phyloP scores from a whole-genome alignment of 2,113 vertebrate species.

The Numida meleagris region DNA sequence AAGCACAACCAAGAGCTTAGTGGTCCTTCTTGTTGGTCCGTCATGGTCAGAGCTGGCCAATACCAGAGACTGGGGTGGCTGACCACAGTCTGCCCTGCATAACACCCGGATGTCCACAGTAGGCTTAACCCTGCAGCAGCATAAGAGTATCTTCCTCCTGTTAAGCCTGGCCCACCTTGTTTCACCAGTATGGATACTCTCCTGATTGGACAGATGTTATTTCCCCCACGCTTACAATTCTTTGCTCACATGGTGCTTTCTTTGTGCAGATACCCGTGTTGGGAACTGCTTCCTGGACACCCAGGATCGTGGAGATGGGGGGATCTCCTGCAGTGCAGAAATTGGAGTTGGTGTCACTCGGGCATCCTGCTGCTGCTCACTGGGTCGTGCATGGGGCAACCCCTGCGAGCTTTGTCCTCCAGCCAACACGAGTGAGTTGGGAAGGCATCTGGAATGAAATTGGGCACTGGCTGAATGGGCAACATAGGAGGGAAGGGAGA shows the following conservation, averaged over 20 bases:
- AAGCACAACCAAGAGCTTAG: background rate
- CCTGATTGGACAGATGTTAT: background rate
- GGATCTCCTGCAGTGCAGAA: constrained; percentile 89
- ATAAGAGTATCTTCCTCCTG: background rate
- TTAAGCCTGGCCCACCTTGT: background rate
- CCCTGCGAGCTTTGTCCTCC: constrained; percentile 91
- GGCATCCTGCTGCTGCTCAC: constrained; percentile 92
- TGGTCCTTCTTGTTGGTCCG: background rate
- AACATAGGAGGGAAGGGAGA: background rate
- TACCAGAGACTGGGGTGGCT: rapidly evolving
- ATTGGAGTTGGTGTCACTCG: constrained; percentile 89
- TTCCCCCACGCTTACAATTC: background rate
- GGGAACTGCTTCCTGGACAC: constrained; percentile 93
- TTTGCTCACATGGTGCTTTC: background rate
- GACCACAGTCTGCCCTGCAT: background rate
- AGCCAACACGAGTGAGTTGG: constrained; percentile 87
- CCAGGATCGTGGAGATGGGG: constrained; percentile 86
- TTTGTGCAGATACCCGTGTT: constrained; percentile 83
- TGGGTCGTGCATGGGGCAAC: constrained; percentile 91
- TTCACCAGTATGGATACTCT: background rate
- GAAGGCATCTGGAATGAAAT: rapidly evolving
- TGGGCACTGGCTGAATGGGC: background rate
- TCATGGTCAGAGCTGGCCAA: background rate
- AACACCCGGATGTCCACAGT: background rate
- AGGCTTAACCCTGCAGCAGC: background rate